Evolutionary conservation across 2,113 vertebrate genomes (phyloP), one percentile per base, ranked within the genome.

Genomic region (Triplophysa siluroides): DNA sequence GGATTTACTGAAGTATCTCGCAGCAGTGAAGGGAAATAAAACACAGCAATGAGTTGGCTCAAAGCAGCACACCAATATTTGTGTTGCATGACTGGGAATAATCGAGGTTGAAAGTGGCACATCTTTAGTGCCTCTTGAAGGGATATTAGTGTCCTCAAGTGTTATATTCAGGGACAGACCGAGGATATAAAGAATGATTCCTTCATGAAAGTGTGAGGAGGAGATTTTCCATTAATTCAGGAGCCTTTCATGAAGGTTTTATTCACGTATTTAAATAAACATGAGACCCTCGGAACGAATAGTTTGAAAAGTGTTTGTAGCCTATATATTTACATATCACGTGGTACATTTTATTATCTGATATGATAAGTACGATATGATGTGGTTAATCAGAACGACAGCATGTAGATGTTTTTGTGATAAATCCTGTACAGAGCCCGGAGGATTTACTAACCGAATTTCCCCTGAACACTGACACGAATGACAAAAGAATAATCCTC

Each of bases 41-140:
- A 94, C 92, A 93, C 92, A 91, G 94, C 93, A 92, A 88, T 92
- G 91, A 93, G 91, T 91, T 81, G 92, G 91, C 94, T 95, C 94
- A 92, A 95, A 93, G 96, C 95, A 97, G 98, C 97, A 97, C 94
- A 90, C 94, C 95, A 95, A 97, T 98, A 98, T 98, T 98, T 98
- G 97, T 92, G 93, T 95, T 97, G 93, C 96, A 96, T 99, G 98
- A 95, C 95, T 95, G 92, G 92, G 96, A 98, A 99, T 99, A 98
- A 96, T 96, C 93, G 95, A 92, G 92, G 94, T 94, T 89, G 92
- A 92, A 92, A 93, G 92, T 93, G 94, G 89, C 91, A 86, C 87
- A 88, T 91, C 92, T 93, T 90, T 88, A 95, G 93, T 88, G 91
- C 90, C 95, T 95, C 95, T 96, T 93, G 92, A 95, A 94, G 93